Conservation (phyloP, 2,888 invertebrate species). For the Bellardia pandia region DNA sequence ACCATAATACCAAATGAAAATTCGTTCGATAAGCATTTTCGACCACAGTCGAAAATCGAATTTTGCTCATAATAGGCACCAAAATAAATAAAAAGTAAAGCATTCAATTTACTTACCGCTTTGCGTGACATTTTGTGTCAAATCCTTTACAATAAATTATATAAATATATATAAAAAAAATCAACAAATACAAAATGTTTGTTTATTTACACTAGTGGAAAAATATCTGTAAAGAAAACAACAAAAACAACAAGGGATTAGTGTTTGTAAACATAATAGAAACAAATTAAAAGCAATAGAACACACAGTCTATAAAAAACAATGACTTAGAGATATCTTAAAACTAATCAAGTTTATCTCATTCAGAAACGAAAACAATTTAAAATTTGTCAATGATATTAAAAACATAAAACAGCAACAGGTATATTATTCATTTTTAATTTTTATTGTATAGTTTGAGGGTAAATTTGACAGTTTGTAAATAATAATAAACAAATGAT, state of each 20-base stretch:
- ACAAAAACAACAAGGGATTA: constrained; percentile 54
- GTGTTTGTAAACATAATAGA: background rate
- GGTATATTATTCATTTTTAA: constrained; percentile 24
- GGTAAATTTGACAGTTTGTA: constrained; percentile 36
- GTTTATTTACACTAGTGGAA: constrained; percentile 60
- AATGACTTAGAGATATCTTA: background rate
- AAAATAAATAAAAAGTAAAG: constrained; percentile 6
- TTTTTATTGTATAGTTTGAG: constrained; percentile 28
- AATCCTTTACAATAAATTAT: constrained; percentile 64
- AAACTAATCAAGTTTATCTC: constrained; percentile 39
- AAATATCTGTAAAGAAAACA: constrained; percentile 71
- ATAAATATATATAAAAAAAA: constrained; percentile 52
- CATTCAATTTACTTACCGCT: constrained; percentile 85
- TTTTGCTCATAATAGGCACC: too few relatives aligned
- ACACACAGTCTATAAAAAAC: constrained; percentile 5
- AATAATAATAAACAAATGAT: constrained; percentile 39
- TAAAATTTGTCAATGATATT: background rate
- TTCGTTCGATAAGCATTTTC: too few relatives aligned
- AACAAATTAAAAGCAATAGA: constrained; percentile 7
- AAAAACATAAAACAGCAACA: background rate
- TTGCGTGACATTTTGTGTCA: constrained; percentile 86
- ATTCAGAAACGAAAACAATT: background rate
- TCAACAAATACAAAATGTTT: constrained; percentile 67
- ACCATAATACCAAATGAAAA: too few relatives aligned
- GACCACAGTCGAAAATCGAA: too few relatives aligned